These are phyloP conservation scores for Pygocentrus nattereri DNA, from an alignment of 2,797 vertebrate genomes.

Conservation along the genomic window DNA sequence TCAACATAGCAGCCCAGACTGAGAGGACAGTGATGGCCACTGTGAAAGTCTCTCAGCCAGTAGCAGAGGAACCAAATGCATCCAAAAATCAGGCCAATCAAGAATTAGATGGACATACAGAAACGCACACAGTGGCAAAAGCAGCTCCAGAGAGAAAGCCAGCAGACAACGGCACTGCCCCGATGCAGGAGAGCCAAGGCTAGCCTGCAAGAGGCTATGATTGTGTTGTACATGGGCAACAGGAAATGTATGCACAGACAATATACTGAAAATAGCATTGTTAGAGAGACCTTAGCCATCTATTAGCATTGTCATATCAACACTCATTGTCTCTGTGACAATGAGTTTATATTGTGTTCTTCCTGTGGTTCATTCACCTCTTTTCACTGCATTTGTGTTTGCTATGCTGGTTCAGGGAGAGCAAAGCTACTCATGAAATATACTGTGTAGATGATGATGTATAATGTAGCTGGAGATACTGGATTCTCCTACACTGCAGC, in stretches of 20 bases:
- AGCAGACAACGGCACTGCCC: slow-evolving; percentile 58
- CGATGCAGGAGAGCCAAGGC: slow-evolving; percentile 25
- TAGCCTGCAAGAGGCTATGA: slow-evolving; percentile 28
- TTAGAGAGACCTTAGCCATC: neutral
- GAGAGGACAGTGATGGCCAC: slow-evolving; percentile 19
- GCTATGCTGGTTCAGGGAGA: neutral
- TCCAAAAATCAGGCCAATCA: slow-evolving; percentile 55
- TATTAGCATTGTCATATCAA: neutral
- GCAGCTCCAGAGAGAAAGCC: slow-evolving; percentile 23
- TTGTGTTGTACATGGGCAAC: neutral
- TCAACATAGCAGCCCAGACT: slow-evolving; percentile 24
- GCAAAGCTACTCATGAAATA: neutral
- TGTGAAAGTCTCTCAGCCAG: slow-evolving; percentile 34
- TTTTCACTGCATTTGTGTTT: neutral
- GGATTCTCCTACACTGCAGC: neutral
- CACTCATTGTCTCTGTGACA: neutral
- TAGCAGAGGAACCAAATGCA: slow-evolving; percentile 29
- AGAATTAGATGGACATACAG: slow-evolving; percentile 21
- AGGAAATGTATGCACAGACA: neutral
- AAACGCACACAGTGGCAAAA: slow-evolving; percentile 9
- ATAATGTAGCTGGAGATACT: neutral
- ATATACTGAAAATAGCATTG: neutral
- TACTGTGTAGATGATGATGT: neutral
- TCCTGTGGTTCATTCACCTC: neutral
- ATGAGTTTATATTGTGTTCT: neutral